A percentile compares a stretch with the other conserved stretches of the same genome.
These are phyloP conservation scores for Pedionomus torquatus DNA, from an alignment of 2,113 vertebrate genomes.

Conservation along the genomic window DNA sequence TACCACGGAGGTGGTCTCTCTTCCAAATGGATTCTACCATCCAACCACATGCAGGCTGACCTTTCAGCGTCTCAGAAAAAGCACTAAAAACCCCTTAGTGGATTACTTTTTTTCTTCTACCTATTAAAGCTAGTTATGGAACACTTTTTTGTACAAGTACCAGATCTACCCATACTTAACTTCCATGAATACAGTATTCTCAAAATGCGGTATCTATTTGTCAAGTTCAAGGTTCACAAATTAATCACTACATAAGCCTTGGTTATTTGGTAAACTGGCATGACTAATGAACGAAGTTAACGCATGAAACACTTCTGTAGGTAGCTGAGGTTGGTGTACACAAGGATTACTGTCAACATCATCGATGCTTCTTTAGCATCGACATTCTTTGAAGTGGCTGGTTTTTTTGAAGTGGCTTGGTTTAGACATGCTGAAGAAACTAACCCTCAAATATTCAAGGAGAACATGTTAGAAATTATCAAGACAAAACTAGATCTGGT, in stretches of 20 bases:
- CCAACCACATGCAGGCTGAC: background rate
- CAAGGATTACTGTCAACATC: background rate
- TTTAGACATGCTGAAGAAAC: background rate
- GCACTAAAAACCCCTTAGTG: background rate
- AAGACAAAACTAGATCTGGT: background rate
- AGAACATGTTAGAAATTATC: accelerated
- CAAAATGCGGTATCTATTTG: background rate
- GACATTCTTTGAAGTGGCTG: background rate
- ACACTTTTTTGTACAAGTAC: too few relatives aligned
- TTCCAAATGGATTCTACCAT: background rate
- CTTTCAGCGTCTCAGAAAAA: background rate
- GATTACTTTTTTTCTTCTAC: too few relatives aligned
- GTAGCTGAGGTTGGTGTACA: background rate
- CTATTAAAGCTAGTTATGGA: too few relatives aligned
- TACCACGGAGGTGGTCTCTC: background rate
- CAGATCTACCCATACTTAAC: background rate
- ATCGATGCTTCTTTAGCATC: background rate
- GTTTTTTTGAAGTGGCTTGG: accelerated
- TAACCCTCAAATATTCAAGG: background rate
- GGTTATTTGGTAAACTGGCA: background rate
- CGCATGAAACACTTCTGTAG: background rate
- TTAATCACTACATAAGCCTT: background rate
- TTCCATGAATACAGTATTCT: background rate
- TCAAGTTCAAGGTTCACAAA: background rate
- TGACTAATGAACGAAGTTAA: background rate